Conservation (phyloP, 2,113 vertebrate genomes). For the Hypanus sabinus region DNA sequence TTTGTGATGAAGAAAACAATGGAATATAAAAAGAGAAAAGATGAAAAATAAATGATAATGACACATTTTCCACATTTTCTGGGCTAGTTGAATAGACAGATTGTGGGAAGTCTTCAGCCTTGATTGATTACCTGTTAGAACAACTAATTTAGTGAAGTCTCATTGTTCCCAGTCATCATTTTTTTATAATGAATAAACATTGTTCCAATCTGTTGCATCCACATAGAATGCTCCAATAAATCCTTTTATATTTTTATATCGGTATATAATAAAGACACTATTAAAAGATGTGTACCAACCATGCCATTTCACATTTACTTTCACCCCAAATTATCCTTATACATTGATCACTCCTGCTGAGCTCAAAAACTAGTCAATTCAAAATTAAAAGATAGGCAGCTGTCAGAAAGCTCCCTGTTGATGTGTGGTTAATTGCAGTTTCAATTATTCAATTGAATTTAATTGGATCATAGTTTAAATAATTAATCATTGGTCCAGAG, state of each 20-base stretch:
- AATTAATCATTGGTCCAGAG: slow-evolving; percentile 18
- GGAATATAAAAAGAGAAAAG: neutral
- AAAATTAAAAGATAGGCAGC: neutral
- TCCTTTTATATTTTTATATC: neutral
- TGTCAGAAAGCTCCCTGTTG: neutral
- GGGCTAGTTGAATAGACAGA: neutral
- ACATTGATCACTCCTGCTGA: slow-evolving; percentile 1
- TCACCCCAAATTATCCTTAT: neutral
- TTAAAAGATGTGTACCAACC: neutral
- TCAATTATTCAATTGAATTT: slow-evolving; percentile 34
- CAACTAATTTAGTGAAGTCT: neutral
- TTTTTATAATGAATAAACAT: neutral
- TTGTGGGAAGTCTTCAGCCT: neutral
- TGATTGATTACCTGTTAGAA: neutral
- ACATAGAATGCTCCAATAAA: neutral
- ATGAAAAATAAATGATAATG: neutral
- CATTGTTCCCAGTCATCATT: neutral
- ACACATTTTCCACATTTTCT: too few species aligned
- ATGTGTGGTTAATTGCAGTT: slow-evolving; percentile 27
- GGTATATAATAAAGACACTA: neutral
- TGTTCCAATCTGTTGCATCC: neutral
- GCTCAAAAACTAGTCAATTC: neutral
- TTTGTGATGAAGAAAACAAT: neutral
- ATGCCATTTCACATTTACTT: neutral
- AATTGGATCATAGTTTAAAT: slow-evolving; percentile 3